Percentiles rank a stretch among this genome's conserved stretches.
Evolutionary conservation across 2,888 invertebrate genomes (phyloP).

Genomic region (Bugula neritina): DNA sequence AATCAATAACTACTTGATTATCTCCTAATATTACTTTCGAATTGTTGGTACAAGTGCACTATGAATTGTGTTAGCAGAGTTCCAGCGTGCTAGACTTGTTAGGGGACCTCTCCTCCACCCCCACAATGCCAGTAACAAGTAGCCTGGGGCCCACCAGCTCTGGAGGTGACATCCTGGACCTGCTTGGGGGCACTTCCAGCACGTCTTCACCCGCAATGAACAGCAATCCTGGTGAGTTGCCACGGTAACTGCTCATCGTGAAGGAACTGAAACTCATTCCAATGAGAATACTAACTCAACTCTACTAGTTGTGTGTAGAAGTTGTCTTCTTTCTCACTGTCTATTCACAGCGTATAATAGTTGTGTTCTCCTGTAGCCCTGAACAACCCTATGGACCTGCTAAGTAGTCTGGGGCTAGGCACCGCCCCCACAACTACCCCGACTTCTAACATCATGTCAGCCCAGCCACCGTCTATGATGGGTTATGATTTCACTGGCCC

Average conservation of each 20-base stretch:
- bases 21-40: no score
- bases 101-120: slow-evolving; percentile 56
- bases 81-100: slow-evolving; percentile 70
- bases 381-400: slow-evolving; percentile 22
- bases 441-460: background rate
- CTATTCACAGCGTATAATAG: no score
- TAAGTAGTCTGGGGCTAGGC: slow-evolving; percentile 14
- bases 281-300: no score
- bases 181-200: slow-evolving; percentile 61
- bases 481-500: background rate
- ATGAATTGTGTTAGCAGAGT: slow-evolving; percentile 41
- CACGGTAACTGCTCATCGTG: no score
- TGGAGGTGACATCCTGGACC: slow-evolving; percentile 72
- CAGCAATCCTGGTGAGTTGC: background rate
- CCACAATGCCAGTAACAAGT: slow-evolving; percentile 48
- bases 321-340: no score
- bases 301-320: no score
- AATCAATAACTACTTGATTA: no score
- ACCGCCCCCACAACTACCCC: background rate
- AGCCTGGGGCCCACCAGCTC: slow-evolving; percentile 54
- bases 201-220: background rate
- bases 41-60: no score
- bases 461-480: slow-evolving; percentile 8
- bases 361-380: background rate
- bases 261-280: no score